Percentiles rank a stretch among this genome's conserved stretches.
Conservation (phyloP, 2,888 invertebrate species). For the Kryphioiulus occultus region DNA sequence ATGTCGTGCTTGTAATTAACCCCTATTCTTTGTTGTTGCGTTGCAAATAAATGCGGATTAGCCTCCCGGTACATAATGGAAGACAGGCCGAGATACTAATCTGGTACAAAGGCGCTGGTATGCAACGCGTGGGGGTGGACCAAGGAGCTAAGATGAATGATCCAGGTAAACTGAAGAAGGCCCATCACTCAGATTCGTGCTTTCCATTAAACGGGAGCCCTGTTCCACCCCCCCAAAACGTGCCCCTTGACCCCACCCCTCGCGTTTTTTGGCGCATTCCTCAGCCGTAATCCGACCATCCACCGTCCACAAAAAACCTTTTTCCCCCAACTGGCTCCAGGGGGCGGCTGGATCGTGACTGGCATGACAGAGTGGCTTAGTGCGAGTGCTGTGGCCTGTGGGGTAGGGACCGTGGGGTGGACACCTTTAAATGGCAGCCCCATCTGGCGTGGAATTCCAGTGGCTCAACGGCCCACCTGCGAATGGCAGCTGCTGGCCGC, state of each 20-base stretch:
- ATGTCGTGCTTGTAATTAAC: not conserved
- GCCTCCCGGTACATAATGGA: not conserved
- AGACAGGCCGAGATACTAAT: not conserved
- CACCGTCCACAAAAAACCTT: not conserved
- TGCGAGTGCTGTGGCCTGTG: not conserved
- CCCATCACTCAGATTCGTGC: not conserved
- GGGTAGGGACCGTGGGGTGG: not conserved
- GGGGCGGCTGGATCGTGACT: not conserved
- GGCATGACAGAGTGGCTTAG: constrained; percentile 23
- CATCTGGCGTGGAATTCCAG: not conserved
- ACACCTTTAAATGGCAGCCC: not conserved
- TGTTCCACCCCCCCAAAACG: not conserved
- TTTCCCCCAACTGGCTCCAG: not conserved
- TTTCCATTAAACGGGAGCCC: not conserved
- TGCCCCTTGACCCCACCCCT: not conserved
- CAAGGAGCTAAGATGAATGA: not conserved
- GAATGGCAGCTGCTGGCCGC: not conserved
- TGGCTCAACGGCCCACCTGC: not conserved
- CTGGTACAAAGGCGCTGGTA: not conserved
- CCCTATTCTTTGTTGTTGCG: not conserved
- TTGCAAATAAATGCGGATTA: not conserved
- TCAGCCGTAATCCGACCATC: not conserved
- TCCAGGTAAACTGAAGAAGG: not conserved
- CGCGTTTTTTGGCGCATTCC: constrained; percentile 4
- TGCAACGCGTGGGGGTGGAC: not conserved